Evolutionary conservation across 2,888 invertebrate genomes (phyloP), one percentile per base, ranked within the genome.

Genomic region (Drosophila atripex): DNA sequence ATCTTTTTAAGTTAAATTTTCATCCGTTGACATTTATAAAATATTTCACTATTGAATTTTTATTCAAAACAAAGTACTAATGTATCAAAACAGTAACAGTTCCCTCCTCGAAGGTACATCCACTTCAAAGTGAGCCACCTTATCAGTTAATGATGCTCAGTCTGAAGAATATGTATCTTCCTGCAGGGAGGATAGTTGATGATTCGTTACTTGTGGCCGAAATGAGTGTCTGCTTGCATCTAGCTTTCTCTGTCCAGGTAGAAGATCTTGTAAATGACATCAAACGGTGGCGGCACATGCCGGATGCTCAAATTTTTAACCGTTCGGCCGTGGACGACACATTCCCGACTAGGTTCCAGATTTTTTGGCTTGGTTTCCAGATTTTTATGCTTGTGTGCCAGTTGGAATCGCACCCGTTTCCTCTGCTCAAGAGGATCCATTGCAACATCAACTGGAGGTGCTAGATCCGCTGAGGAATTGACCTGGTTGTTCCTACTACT

Each of bases 221-320:
- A 41, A 41, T 18, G 39, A 9, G 39, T 41, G 39, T 8, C 39
- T 35, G n/a, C 5, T 35, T n/a, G 16, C 14, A 11, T 41, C 39
- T 11, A 30, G 12, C 14, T 3, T n/a, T 23, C 21, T 6, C 25
- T 30, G 11, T 41, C n/a, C 43, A 23, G 8, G 12, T 47, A 59
- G 23, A 35, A 73, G 12, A 60, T 7, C 14, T 14, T 51, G 6
- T 56, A 57, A 6, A 64, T 25, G 3, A n/a, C 9, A 39, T 78
- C 73, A n/a, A 68, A 65, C 2, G 45, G 28, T 1, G 60, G 14
- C 0, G 23, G 14, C 1, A 30, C 1, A 7, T 28, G n/a, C 6
- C 1, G 1, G 6, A 12, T 3, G 0, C 4, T 16, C 11, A 47
- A 30, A 3, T 28, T 35, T 2, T 28, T n/a, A 0, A 43, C 11